These are phyloP conservation scores for Leucophora obtusa DNA, from an alignment of 2,888 invertebrate species.

Conservation along the genomic window DNA sequence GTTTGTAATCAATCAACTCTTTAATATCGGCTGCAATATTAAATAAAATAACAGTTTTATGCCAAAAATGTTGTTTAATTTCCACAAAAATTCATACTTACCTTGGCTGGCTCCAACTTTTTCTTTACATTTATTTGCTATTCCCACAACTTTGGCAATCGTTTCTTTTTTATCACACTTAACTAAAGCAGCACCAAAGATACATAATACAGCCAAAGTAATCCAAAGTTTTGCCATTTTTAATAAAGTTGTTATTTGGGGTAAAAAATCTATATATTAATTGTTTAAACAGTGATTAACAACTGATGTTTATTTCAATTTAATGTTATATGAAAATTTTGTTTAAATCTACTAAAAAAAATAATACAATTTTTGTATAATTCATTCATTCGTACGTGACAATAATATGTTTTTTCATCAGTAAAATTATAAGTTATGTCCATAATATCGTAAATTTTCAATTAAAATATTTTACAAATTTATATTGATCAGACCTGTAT, in stretches of 20 bases:
- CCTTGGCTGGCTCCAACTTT: constrained; percentile 72
- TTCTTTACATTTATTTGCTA: constrained; percentile 69
- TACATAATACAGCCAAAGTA: constrained; percentile 37
- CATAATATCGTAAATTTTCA: not conserved
- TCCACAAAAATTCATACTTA: constrained; percentile 52
- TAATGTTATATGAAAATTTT: constrained; percentile 31
- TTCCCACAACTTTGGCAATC: constrained; percentile 66
- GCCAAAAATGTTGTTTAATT: not conserved
- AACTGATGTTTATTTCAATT: constrained; percentile 28
- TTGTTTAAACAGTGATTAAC: not conserved
- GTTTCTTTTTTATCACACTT: constrained; percentile 67
- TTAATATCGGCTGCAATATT: constrained; percentile 66
- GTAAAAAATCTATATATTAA: no score
- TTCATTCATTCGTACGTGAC: not conserved
- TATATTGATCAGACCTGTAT: no score
- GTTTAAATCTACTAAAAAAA: not conserved
- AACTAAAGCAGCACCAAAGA: constrained; percentile 50
- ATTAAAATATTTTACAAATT: no score
- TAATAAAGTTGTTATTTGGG: not conserved
- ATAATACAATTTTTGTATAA: not conserved
- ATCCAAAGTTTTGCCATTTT: constrained; percentile 59
- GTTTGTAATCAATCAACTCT: constrained; percentile 64
- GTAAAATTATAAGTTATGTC: constrained; percentile 71
- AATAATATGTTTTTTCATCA: constrained; percentile 66
- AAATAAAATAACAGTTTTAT: not conserved